Evolutionary conservation across 2,888 invertebrate genomes (phyloP).

Genomic region (Thumatha senex): DNA sequence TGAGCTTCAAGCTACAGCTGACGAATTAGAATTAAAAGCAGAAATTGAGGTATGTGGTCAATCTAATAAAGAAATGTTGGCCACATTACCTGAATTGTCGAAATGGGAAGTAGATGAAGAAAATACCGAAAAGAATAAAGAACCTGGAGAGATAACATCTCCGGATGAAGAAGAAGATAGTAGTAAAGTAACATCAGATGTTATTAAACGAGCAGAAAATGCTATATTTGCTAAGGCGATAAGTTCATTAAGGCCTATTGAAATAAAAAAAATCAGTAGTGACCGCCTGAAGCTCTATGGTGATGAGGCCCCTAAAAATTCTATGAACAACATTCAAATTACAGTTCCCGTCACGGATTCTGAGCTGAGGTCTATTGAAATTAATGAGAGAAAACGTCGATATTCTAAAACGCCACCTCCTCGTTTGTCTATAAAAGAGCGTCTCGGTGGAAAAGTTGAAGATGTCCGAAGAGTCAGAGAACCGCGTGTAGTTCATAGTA

Average conservation of each 20-base stretch:
- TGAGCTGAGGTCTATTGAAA: slow-evolving; percentile 74
- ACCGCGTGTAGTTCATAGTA: slow-evolving; percentile 79
- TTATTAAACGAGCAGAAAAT: slow-evolving; percentile 95
- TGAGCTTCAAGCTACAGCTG: slow-evolving; percentile 82
- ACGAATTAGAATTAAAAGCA: slow-evolving; percentile 80
- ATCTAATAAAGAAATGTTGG: slow-evolving; percentile 84
- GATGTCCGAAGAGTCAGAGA: slow-evolving; percentile 81
- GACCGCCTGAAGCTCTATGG: slow-evolving; percentile 87
- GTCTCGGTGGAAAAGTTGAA: slow-evolving; percentile 90
- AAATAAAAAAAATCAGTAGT: slow-evolving; percentile 88
- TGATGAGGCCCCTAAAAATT: slow-evolving; percentile 69
- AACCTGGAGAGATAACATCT: slow-evolving; percentile 75
- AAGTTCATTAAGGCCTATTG: slow-evolving; percentile 90
- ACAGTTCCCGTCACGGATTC: slow-evolving; percentile 77
- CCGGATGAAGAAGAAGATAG: slow-evolving; percentile 80
- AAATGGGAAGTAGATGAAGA: slow-evolving; percentile 94
- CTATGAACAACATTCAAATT: slow-evolving; percentile 79
- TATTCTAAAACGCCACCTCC: slow-evolving; percentile 83
- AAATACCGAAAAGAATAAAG: slow-evolving; percentile 65
- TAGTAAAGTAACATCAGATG: slow-evolving; percentile 92
- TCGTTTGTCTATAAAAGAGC: slow-evolving; percentile 89
- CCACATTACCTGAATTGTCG: slow-evolving; percentile 90
- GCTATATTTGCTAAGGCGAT: slow-evolving; percentile 95
- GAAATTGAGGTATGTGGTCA: slow-evolving; percentile 66
- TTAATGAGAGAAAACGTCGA: slow-evolving; percentile 70